A percentile compares a stretch with the other conserved stretches of the same genome.
Conservation (phyloP, 2,888 invertebrate genomes). For the Tachina fera region DNA sequence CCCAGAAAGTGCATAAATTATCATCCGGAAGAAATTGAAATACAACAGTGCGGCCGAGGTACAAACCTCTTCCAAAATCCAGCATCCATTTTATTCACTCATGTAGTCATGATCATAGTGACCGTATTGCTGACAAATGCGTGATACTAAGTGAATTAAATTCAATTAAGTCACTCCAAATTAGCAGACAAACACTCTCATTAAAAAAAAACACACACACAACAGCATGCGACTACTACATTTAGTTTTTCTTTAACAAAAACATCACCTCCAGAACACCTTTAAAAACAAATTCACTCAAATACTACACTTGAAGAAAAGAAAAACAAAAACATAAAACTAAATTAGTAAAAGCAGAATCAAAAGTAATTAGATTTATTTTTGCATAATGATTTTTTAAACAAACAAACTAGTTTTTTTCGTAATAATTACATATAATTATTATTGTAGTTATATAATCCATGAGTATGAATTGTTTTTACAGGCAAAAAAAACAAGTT, state of each 20-base stretch:
- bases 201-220: not conserved
- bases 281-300: not conserved
- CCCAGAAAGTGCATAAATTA: slow-evolving; percentile 93
- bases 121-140: slow-evolving; percentile 80
- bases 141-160: slow-evolving; percentile 79
- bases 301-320: slow-evolving; percentile 29
- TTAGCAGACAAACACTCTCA: slow-evolving; percentile 15
- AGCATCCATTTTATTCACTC: slow-evolving; percentile 77
- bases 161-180: slow-evolving; percentile 7
- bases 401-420: slow-evolving; percentile 20
- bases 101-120: slow-evolving; percentile 79
- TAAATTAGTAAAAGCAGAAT: slow-evolving; percentile 18
- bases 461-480: slow-evolving; percentile 42
- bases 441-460: slow-evolving; percentile 50
- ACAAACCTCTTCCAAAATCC: slow-evolving; percentile 77
- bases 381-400: slow-evolving; percentile 39
- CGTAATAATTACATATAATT: slow-evolving; percentile 20
- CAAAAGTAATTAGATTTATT: slow-evolving; percentile 28
- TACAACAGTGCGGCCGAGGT: slow-evolving; percentile 82
- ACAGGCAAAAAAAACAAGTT: not conserved
- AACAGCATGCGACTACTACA: slow-evolving; percentile 41
- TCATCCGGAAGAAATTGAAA: slow-evolving; percentile 90
- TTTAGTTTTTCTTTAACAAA: slow-evolving; percentile 38
- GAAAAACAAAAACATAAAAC: not conserved
- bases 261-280: slow-evolving; percentile 25